These are phyloP conservation scores for Mohoua ochrocephala DNA, from an alignment of 2,113 vertebrate genomes.

Conservation along the genomic window DNA sequence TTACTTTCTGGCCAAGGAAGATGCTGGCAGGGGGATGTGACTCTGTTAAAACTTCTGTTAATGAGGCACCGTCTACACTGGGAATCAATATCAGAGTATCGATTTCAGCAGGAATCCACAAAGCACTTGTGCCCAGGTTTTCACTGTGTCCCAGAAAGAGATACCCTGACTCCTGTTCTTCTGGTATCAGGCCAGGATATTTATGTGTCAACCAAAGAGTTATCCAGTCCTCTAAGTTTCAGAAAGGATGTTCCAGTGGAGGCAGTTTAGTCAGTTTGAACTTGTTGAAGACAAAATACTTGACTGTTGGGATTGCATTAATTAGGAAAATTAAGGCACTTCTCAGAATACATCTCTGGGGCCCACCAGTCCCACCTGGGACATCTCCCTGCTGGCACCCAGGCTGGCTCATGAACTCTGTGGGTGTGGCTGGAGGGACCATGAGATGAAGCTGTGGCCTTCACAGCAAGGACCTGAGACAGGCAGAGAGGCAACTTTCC, in stretches of 20 bases:
- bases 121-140: background rate
- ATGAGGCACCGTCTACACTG: background rate
- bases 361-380: background rate
- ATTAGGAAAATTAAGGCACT: background rate
- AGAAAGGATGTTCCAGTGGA: background rate
- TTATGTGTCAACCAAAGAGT: background rate
- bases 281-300: background rate
- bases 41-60: background rate
- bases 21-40: background rate
- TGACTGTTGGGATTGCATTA: background rate
- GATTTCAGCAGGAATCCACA: background rate
- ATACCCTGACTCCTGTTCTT: background rate
- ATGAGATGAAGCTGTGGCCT: background rate
- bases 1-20: background rate
- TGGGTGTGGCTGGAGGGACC: background rate
- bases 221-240: background rate
- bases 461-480: fast-evolving
- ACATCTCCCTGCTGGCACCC: background rate
- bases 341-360: background rate
- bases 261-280: background rate
- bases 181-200: background rate
- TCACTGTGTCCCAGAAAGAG: background rate
- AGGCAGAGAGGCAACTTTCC: background rate
- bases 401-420: too few species aligned
- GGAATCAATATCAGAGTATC: background rate